Percentiles rank a stretch among this genome's conserved stretches.
phyloP scores from a whole-genome alignment of 2,888 invertebrate species.

The Thysanoteuthis rhombus region DNA sequence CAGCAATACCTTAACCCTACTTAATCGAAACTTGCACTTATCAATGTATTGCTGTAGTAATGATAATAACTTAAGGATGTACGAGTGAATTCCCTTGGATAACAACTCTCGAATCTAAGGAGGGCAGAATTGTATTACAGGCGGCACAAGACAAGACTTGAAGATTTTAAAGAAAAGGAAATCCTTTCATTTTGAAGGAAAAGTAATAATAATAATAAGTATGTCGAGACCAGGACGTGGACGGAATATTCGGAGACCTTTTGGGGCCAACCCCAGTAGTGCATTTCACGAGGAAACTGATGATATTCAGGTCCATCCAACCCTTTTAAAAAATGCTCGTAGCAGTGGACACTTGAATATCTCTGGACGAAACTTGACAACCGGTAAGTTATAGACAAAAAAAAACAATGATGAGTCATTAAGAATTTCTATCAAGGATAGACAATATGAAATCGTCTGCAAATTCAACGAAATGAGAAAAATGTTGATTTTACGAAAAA shows the following conservation, averaged over 20 bases:
- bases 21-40: too few species aligned
- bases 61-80: too few species aligned
- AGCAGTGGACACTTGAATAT: constrained; percentile 84
- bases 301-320: constrained; percentile 65
- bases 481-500: too few species aligned
- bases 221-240: constrained; percentile 1
- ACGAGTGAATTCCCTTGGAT: not conserved
- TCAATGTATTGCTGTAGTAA: too few species aligned
- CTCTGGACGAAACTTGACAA: constrained; percentile 75
- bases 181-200: not conserved
- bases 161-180: not conserved
- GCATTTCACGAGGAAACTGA: constrained; percentile 18
- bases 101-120: not conserved
- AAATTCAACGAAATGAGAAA: too few species aligned
- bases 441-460: too few species aligned
- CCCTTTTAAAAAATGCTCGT: constrained; percentile 81
- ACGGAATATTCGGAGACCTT: not conserved
- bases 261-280: constrained; percentile 17
- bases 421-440: too few species aligned
- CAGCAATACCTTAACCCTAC: too few species aligned
- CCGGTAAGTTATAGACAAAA: constrained; percentile 44
- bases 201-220: not conserved
- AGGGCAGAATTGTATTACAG: not conserved
- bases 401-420: too few species aligned
- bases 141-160: not conserved